Conservation (phyloP, 2,113 vertebrate species). For the Cacatua alba region DNA sequence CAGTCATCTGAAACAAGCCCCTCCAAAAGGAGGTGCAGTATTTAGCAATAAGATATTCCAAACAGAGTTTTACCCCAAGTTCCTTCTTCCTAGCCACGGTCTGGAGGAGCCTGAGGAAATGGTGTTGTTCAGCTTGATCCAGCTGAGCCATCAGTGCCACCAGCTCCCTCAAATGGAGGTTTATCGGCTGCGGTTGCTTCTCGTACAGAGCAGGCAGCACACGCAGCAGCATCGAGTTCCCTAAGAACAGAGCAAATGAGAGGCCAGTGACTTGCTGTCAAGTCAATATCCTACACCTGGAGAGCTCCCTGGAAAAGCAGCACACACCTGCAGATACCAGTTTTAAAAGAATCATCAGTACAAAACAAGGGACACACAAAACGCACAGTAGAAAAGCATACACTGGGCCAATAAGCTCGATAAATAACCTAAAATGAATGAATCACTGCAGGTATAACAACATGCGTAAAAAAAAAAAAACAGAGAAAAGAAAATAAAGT, state of each 20-base stretch:
- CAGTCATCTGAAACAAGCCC: neutral
- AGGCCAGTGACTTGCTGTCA: too few species aligned
- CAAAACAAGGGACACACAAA: neutral
- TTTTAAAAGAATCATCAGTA: neutral
- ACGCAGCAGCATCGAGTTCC: slow-evolving; percentile 88
- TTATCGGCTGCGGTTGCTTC: slow-evolving; percentile 79
- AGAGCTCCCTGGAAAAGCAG: neutral
- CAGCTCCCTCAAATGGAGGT: slow-evolving; percentile 78
- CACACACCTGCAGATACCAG: neutral
- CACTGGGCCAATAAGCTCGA: neutral
- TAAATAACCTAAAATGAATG: neutral
- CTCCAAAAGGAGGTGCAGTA: neutral
- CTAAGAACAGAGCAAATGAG: slow-evolving; percentile 64
- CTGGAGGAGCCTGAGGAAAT: slow-evolving; percentile 87
- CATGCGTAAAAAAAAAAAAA: neutral
- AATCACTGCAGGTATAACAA: neutral
- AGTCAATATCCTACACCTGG: accelerated
- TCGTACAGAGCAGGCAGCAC: slow-evolving; percentile 90
- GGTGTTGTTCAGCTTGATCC: slow-evolving; percentile 84
- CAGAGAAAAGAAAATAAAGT: neutral
- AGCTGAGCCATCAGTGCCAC: slow-evolving; percentile 80
- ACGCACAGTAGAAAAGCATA: neutral
- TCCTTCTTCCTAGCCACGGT: slow-evolving; percentile 82
- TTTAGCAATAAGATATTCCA: neutral
- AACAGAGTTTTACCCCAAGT: slow-evolving; percentile 72